phyloP scores from a whole-genome alignment of 64 coral and sea anemone species.

The Actinia equina region DNA sequence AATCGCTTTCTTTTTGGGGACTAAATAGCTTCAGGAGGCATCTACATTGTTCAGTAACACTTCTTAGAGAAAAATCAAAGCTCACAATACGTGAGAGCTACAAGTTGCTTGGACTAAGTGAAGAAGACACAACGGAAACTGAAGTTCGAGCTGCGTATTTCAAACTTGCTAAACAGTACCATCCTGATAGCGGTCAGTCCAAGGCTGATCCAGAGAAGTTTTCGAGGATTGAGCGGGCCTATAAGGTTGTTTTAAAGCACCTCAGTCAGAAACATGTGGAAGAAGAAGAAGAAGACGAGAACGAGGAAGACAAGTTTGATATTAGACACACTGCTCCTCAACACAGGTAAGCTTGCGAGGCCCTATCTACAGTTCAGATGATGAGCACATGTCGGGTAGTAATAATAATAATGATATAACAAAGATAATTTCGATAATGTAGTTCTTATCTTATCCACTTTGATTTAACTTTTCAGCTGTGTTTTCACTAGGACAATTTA shows the following conservation, averaged over 20 bases:
- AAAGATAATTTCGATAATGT: too few species aligned
- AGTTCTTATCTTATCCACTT: too few species aligned
- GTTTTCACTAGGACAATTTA: too few species aligned
- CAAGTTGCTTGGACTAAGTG: neutral
- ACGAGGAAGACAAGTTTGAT: conserved; percentile 34
- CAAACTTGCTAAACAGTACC: conserved; percentile 25
- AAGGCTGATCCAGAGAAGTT: conserved; percentile 46
- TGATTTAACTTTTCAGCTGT: too few species aligned
- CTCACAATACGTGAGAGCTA: neutral
- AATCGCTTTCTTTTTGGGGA: neutral
- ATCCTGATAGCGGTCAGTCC: conserved; percentile 29
- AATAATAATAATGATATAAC: neutral
- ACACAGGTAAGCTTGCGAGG: conserved; percentile 26
- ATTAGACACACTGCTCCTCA: conserved; percentile 58
- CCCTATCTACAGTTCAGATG: too few species aligned
- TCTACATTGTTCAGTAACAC: neutral
- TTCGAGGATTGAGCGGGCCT: conserved; percentile 44
- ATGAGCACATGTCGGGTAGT: neutral
- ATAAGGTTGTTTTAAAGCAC: conserved; percentile 43
- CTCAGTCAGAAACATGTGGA: conserved; percentile 18
- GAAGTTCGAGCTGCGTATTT: conserved; percentile 8
- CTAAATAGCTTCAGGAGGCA: neutral
- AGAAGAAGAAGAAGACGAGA: conserved; percentile 8
- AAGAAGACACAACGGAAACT: neutral
- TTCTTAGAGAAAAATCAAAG: conserved; percentile 1